Base-by-base conservation (phyloP, 2,113 vertebrate genomes). In the Lophochroa leadbeateri region DNA sequence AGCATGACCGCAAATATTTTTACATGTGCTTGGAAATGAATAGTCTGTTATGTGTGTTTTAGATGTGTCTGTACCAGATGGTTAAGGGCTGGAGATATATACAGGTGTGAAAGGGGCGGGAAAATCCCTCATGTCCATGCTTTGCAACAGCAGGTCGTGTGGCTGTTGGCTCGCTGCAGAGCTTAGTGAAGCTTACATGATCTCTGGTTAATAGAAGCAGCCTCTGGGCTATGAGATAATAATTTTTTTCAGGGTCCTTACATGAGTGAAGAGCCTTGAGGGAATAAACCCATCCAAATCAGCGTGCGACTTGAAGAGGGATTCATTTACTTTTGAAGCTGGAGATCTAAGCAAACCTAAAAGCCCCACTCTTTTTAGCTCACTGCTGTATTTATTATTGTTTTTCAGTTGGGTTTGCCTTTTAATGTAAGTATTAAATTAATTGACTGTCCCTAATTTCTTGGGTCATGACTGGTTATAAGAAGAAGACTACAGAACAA, bases 311-410 rank as follows among this genome's bases (percentile, higher is more conserved):
- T 89, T 84, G 69, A 47, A 89, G 44, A 86, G 19, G 15, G 86
- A 86, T 77, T 80, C 0, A 61, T 86, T 55, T 37, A 35, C 82
- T 95, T 96, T 68, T 90, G 87, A 82, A 91, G 58, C 13, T 52
- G 76, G 44, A 96, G 35, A 86, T 95, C 69, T 84, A 79, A 93
- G 80, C 15, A 67, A 94, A 81, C 35, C 69, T 90, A 71, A 92
- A 88, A 78, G 15, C 43, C 29, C 11, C 64, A 21, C 18, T 90
- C 15, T 60, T 93, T 77, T 64, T 88, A 88, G 17, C 41, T 81
- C 72, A 82, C 35, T 84, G 41, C 31, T 81, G 17, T 77, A 74
- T 94, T 95, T 93, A 69, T 91, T 88, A 13, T 41, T 76, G 9
- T 64, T 91, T 88, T 81, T 29, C 9, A 41, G 24, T 57, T 67